phyloP scores from a whole-genome alignment of 2,888 invertebrate genomes.

The Ypsolopha scabrella region DNA sequence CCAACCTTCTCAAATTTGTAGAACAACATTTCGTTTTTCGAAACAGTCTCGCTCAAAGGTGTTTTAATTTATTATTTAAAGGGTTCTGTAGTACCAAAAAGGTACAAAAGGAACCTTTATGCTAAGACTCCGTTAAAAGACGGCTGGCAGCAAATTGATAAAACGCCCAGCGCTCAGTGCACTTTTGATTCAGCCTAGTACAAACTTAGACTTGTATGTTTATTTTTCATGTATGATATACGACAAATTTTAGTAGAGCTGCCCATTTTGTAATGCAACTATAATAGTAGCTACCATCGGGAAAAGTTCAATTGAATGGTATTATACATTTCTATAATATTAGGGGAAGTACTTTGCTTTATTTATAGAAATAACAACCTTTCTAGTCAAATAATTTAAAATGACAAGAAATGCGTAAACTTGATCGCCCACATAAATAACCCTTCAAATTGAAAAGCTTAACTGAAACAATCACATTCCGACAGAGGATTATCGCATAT shows the following conservation, averaged over 20 bases:
- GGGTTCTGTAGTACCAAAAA: slow-evolving; percentile 30
- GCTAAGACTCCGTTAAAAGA: too few species aligned
- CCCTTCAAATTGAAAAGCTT: slow-evolving; percentile 7
- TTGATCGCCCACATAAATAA: background rate
- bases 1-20: too few species aligned
- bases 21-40: too few species aligned
- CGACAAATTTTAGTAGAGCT: too few species aligned
- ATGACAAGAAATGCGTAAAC: too few species aligned
- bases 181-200: slow-evolving; percentile 18
- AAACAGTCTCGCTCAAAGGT: too few species aligned
- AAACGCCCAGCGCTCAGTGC: slow-evolving; percentile 22
- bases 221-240: background rate
- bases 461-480: slow-evolving; percentile 8
- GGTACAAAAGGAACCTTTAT: too few species aligned
- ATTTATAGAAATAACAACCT: background rate
- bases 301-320: background rate
- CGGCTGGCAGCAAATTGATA: slow-evolving; percentile 26
- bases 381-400: background rate
- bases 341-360: background rate
- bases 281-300: background rate
- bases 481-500: slow-evolving; percentile 7
- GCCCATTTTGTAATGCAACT: background rate
- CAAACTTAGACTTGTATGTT: slow-evolving; percentile 13
- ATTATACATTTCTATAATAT: background rate
- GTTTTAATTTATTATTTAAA: too few species aligned